Conservation (phyloP, 1,140 invertebrate species). For the Lucilia sericata region DNA sequence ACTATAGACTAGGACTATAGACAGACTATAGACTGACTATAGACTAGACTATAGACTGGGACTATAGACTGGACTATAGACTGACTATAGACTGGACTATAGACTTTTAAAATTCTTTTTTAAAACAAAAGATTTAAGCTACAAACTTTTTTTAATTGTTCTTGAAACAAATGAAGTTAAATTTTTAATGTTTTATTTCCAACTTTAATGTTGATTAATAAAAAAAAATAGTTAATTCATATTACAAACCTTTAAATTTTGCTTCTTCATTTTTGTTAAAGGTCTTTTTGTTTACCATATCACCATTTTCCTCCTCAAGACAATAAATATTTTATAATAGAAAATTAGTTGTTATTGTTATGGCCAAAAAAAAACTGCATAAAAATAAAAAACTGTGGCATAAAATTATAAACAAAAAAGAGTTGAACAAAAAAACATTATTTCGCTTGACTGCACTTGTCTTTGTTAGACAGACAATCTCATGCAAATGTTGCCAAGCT, state of each 20-base stretch:
- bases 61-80: no score
- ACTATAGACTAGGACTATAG: no score
- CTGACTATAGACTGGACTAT: no score
- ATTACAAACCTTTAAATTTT: conserved; percentile 3
- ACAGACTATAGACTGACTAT: no score
- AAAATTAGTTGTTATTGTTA: conserved; percentile 24
- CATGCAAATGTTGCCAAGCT: conserved; percentile 35
- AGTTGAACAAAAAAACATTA: conserved; percentile 10
- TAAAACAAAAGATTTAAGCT: conserved; percentile 48
- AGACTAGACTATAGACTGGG: no score
- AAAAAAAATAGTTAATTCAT: not conserved
- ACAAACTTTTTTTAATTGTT: conserved; percentile 30
- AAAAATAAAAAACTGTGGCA: not conserved
- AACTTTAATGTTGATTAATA: not conserved
- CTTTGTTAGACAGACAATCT: conserved; percentile 23
- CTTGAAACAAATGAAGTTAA: not conserved
- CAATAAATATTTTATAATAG: not conserved
- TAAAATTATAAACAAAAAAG: conserved; percentile 19
- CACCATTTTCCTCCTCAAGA: not conserved
- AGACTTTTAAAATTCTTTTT: not conserved
- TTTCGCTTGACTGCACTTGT: conserved; percentile 37
- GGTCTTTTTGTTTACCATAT: conserved; percentile 14
- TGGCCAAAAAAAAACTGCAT: not conserved
- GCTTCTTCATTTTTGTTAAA: not conserved
- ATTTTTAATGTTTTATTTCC: not conserved